These are phyloP conservation scores for Lobophora halterata DNA, from an alignment of 2,888 invertebrate genomes.

Conservation along the genomic window DNA sequence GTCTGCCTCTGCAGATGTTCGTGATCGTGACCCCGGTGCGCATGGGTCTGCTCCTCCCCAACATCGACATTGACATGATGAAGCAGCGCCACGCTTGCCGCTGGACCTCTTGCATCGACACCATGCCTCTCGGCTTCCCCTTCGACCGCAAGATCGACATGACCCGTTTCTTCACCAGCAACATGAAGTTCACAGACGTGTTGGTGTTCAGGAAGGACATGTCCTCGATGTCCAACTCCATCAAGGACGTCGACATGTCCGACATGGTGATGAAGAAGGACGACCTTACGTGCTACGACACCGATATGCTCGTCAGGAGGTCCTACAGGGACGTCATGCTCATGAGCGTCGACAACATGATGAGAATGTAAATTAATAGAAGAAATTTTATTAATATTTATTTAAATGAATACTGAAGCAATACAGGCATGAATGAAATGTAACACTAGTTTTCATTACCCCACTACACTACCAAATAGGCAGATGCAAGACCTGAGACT, in stretches of 20 bases:
- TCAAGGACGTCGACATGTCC: slow-evolving; percentile 59
- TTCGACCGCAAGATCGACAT: slow-evolving; percentile 85
- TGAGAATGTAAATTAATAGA: slow-evolving; percentile 46
- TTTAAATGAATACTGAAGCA: slow-evolving; percentile 15
- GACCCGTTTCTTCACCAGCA: slow-evolving; percentile 81
- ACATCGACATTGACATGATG: slow-evolving; percentile 67
- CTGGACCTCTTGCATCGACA: slow-evolving; percentile 81
- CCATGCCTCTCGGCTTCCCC: slow-evolving; percentile 86
- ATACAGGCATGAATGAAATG: slow-evolving; percentile 23
- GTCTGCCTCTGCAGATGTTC: slow-evolving; percentile 83
- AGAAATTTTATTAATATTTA: slow-evolving; percentile 8
- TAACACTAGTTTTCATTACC: slow-evolving; percentile 12
- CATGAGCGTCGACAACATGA: slow-evolving; percentile 60
- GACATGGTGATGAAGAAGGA: slow-evolving; percentile 69
- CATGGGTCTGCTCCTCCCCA: slow-evolving; percentile 66
- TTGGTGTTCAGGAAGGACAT: slow-evolving; percentile 82
- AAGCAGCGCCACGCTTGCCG: slow-evolving; percentile 77
- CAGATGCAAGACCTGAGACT: no score
- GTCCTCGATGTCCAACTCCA: slow-evolving; percentile 47
- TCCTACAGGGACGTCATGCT: slow-evolving; percentile 69
- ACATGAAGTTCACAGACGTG: slow-evolving; percentile 84
- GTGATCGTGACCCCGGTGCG: slow-evolving; percentile 81
- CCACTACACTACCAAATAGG: background rate
- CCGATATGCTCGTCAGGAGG: slow-evolving; percentile 59
- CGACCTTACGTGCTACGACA: slow-evolving; percentile 65